Evolutionary conservation across 2,113 vertebrate genomes (phyloP).

Genomic region (Clarias batrachus): DNA sequence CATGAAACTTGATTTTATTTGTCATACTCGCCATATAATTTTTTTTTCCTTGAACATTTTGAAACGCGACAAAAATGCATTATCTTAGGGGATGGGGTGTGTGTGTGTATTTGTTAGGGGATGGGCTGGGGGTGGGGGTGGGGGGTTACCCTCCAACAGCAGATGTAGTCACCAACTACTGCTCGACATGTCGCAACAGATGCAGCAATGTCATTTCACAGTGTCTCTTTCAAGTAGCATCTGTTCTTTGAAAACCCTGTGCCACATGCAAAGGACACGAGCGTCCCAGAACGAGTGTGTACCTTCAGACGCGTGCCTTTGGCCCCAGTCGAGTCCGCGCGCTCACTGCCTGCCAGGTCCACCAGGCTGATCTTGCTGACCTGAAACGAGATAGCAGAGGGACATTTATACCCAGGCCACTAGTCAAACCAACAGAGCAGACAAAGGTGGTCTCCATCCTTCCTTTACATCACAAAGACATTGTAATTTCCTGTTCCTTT

Average conservation of each 20-base stretch:
- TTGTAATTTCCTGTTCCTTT: not conserved
- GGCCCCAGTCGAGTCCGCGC: conserved; percentile 97
- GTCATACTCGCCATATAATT: not conserved
- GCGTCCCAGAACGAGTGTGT: conserved; percentile 41
- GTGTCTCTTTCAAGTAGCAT: not conserved
- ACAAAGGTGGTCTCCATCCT: not conserved
- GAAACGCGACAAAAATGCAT: not conserved
- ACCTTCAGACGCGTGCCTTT: conserved; percentile 98
- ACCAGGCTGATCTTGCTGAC: conserved; percentile 99
- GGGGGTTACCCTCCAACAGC: not conserved
- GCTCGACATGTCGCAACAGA: not conserved
- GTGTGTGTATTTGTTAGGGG: no score
- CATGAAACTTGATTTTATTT: not conserved
- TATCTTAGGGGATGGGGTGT: no score
- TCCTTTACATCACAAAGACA: not conserved
- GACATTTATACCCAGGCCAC: conserved; percentile 40
- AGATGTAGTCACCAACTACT: not conserved
- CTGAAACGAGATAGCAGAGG: conserved; percentile 65
- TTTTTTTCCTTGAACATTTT: not conserved
- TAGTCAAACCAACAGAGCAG: conserved; percentile 5
- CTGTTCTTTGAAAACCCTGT: conserved; percentile 3
- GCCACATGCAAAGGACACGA: not conserved
- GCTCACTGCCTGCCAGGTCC: conserved; percentile 94
- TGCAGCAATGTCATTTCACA: not conserved
- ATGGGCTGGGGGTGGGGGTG: no score